These are phyloP conservation scores for Gymnobelideus leadbeateri DNA, from an alignment of 2,113 vertebrate genomes.

Conservation along the genomic window DNA sequence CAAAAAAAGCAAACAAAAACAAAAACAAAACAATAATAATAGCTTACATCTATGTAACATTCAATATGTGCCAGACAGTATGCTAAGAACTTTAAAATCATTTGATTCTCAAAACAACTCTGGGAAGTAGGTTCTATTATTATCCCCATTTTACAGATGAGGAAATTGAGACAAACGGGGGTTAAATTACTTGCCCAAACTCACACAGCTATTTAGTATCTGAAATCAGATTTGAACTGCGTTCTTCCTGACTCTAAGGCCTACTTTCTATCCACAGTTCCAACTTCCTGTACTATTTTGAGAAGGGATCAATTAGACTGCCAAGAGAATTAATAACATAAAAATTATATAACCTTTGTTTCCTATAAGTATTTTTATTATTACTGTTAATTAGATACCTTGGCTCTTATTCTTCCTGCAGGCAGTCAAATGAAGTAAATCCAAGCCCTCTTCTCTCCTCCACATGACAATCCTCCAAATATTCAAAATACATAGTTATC, in stretches of 20 bases:
- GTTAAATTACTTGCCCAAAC: not conserved
- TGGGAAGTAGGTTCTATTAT: no score
- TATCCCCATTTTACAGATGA: no score
- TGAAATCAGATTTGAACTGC: no score
- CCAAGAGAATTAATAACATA: no score
- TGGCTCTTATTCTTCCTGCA: no score
- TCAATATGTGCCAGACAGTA: not conserved
- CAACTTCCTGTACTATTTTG: no score
- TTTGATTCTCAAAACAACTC: not conserved
- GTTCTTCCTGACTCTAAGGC: no score
- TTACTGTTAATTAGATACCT: not conserved
- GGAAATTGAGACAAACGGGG: not conserved
- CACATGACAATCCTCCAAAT: not conserved
- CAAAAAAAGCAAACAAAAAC: no score
- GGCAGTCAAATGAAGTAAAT: no score
- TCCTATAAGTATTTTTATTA: not conserved
- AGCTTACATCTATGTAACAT: not conserved
- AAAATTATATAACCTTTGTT: no score
- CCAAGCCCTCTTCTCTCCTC: not conserved
- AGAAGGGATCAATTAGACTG: no score
- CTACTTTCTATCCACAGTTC: accelerated
- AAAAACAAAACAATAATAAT: not conserved
- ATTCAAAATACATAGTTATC: not conserved
- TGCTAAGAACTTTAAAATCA: not conserved
- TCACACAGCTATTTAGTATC: no score